Percentiles rank a stretch among this genome's conserved stretches.
phyloP scores from a whole-genome alignment of 2,113 vertebrate species.

The Bos indicus region DNA sequence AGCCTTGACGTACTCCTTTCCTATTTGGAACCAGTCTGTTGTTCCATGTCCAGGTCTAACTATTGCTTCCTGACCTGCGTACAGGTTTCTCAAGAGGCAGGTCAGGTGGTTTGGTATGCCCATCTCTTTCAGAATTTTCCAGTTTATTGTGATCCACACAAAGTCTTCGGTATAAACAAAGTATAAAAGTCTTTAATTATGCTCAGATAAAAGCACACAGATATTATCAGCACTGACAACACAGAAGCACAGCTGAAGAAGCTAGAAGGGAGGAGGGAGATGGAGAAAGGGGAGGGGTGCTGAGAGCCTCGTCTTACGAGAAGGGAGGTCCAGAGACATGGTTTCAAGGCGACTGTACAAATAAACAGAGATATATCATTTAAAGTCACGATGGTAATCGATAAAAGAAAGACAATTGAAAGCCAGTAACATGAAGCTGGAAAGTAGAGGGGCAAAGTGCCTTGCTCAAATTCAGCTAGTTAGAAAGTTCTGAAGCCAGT shows the following conservation, averaged over 20 bases:
- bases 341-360: not conserved
- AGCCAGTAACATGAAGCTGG: not conserved
- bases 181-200: not conserved
- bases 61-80: too few relatives aligned
- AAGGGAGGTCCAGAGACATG: not conserved
- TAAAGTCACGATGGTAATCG: not conserved
- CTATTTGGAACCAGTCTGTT: too few relatives aligned
- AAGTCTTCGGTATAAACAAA: not conserved
- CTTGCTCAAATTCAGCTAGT: not conserved
- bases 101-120: too few relatives aligned
- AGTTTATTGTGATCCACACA: too few relatives aligned
- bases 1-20: too few relatives aligned
- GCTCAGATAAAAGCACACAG: not conserved
- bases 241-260: not conserved
- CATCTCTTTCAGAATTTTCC: too few relatives aligned
- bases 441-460: not conserved
- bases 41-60: too few relatives aligned
- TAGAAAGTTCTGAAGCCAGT: not conserved
- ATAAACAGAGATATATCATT: not conserved
- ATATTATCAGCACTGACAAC: not conserved
- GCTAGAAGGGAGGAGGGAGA: not conserved
- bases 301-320: not conserved
- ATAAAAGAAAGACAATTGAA: not conserved
- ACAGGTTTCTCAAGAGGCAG: too few relatives aligned
- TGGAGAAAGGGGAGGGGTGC: rapidly evolving